Evolutionary conservation across 2,888 invertebrate genomes (phyloP), one percentile per base, ranked within the genome.

Genomic region (Zaprionus obscuricornis): DNA sequence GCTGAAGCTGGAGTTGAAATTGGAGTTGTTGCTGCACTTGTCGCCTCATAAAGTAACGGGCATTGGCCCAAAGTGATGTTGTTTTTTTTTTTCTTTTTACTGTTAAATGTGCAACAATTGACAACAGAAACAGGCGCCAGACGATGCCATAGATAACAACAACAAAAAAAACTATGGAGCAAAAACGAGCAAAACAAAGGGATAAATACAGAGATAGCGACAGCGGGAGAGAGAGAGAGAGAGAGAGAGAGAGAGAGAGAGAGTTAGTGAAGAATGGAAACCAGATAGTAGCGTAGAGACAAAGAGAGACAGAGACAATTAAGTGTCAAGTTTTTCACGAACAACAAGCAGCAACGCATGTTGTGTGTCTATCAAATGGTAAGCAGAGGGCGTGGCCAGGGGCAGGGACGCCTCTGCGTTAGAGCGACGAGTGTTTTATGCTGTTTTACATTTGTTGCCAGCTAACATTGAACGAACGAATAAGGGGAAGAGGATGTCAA

Each of bases 311-410:
- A 65, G 46, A 64, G 62, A 78, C 82, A 78, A 78, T 81, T 77
- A 78, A 81, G 82, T 78, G 78, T 81, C 74, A 78, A 74, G 78
- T 78, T 78, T 79, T 78, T 77, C 78, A 77, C 69, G 69, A 81
- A 65, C 78, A 75, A 58, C 76, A 66, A 81, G 63, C 78, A 75
- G 56, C 76, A 73, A 66, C 64, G 58, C 56, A 27, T n/a, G 58
- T 46, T 49, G 40, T 20, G 40, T 33, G 55, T 34, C 7, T 10
- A 22, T 33, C 31, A 17, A 4, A 11, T 34, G 20, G 8, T 3
- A 3, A 20, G 20, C n/a, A n/a, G n/a, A 11, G 45, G 39, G 20
- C 13, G 17, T 16, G 22, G 6, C 27, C 34, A 10, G 17, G n/a
- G 11, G 22, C 14, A 22, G 37, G 16, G 11, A 3, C 33, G 46